These are phyloP conservation scores for Paraplagusia blochii DNA, from an alignment of 2,113 vertebrate species.

Conservation along the genomic window DNA sequence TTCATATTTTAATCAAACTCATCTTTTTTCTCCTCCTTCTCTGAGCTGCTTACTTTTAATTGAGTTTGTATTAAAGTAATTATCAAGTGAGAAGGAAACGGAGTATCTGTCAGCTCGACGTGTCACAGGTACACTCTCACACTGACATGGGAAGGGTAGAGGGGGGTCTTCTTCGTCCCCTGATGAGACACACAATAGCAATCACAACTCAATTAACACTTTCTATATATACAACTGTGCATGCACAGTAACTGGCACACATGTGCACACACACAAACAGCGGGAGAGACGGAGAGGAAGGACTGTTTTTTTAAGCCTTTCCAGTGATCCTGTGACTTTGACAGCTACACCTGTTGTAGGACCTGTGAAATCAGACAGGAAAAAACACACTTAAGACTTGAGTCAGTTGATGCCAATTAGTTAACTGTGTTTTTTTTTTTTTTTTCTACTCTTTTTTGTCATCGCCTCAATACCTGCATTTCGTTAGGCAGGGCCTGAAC, in stretches of 20 bases:
- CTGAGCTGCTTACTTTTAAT: constrained; percentile 67
- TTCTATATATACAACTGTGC: constrained; percentile 72
- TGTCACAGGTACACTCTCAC: constrained; percentile 71
- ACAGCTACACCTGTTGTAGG: constrained; percentile 62
- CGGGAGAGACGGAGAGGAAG: constrained; percentile 51
- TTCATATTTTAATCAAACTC: constrained; percentile 60
- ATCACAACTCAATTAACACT: constrained; percentile 77
- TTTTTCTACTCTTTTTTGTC: constrained; percentile 41
- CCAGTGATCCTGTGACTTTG: constrained; percentile 61
- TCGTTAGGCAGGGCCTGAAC: constrained; percentile 21
- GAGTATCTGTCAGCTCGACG: constrained; percentile 62
- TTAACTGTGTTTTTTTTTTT: constrained; percentile 36
- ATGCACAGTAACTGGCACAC: constrained; percentile 12
- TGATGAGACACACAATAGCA: constrained; percentile 69
- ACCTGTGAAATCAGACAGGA: constrained; percentile 62
- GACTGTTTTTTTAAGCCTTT: constrained; percentile 45
- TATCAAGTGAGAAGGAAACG: constrained; percentile 65
- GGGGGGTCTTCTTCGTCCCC: constrained; percentile 60
- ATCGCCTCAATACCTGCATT: constrained; percentile 6
- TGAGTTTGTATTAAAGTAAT: constrained; percentile 72
- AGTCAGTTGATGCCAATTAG: constrained; percentile 49
- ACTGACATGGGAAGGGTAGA: constrained; percentile 56
- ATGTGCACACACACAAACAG: constrained; percentile 28
- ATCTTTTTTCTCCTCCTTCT: constrained; percentile 25
- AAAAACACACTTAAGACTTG: constrained; percentile 24